A percentile compares a stretch with the other conserved stretches of the same genome.
phyloP scores from a whole-genome alignment of 2,113 vertebrate species.

The Leiothrix lutea region DNA sequence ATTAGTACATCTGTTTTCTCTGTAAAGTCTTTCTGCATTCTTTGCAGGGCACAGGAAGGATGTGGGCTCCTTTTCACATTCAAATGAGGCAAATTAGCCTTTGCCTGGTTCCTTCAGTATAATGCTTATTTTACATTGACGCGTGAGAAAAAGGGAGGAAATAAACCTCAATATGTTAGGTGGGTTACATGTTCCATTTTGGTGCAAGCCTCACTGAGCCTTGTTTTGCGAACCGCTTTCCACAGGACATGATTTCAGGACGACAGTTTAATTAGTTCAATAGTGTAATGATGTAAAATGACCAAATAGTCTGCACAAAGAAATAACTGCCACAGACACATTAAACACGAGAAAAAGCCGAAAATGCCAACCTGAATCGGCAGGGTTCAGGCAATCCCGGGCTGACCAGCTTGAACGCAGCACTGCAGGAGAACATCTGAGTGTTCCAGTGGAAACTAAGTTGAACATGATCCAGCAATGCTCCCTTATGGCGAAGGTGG shows the following conservation, averaged over 20 bases:
- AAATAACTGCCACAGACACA: neutral
- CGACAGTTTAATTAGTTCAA: neutral
- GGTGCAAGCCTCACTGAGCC: neutral
- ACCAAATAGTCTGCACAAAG: neutral
- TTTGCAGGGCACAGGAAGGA: constrained; percentile 76
- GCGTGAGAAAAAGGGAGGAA: constrained; percentile 58
- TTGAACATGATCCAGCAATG: neutral
- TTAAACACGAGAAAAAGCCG: neutral
- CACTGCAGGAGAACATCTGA: neutral
- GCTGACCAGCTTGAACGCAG: neutral
- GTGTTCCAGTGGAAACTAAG: neutral
- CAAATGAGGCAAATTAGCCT: constrained; percentile 70
- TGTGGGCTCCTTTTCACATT: constrained; percentile 76
- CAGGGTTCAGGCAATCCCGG: neutral
- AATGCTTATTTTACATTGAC: constrained; percentile 50
- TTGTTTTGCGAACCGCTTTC: neutral
- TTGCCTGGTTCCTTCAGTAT: constrained; percentile 44
- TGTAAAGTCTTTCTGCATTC: constrained; percentile 71
- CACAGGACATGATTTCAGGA: neutral
- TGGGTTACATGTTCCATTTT: constrained; percentile 8
- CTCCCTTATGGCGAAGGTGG: neutral
- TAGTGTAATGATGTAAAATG: neutral
- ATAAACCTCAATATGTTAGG: neutral
- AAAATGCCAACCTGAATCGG: neutral
- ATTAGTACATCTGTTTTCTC: constrained; percentile 68